Conservation (phyloP, 2,888 invertebrate genomes). For the Orthonevra nobilis region DNA sequence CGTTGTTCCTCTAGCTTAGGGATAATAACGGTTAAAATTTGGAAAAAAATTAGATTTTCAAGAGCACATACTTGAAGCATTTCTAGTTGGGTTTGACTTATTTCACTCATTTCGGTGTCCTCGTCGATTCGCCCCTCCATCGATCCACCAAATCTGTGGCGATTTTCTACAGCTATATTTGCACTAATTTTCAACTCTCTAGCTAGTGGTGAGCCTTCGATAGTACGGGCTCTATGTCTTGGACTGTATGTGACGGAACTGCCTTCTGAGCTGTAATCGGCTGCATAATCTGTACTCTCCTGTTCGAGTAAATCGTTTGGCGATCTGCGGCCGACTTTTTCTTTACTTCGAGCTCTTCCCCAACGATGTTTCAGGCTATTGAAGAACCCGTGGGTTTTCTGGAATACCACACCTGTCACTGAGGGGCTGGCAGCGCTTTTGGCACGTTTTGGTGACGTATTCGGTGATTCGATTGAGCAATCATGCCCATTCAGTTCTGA, state of each 20-base stretch:
- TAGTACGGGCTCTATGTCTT: conserved; percentile 84
- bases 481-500: conserved; percentile 88
- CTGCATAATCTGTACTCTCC: conserved; percentile 87
- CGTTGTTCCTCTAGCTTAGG: conserved; percentile 85
- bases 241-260: conserved; percentile 89
- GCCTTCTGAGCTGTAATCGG: conserved; percentile 90
- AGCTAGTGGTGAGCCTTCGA: conserved; percentile 81
- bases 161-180: conserved; percentile 76
- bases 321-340: conserved; percentile 83
- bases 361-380: conserved; percentile 90
- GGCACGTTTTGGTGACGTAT: conserved; percentile 81
- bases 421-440: conserved; percentile 82
- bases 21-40: background rate
- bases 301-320: conserved; percentile 83
- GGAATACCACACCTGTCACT: conserved; percentile 87
- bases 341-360: conserved; percentile 87
- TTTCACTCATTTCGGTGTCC: conserved; percentile 75
- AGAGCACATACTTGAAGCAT: conserved; percentile 73
- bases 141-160: conserved; percentile 77
- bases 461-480: conserved; percentile 81
- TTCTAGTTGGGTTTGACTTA: conserved; percentile 74
- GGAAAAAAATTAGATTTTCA: background rate
- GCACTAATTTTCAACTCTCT: conserved; percentile 77
- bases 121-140: conserved; percentile 79
- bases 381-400: conserved; percentile 91